phyloP scores from a whole-genome alignment of 2,888 invertebrate genomes.

The Noctua comes region DNA sequence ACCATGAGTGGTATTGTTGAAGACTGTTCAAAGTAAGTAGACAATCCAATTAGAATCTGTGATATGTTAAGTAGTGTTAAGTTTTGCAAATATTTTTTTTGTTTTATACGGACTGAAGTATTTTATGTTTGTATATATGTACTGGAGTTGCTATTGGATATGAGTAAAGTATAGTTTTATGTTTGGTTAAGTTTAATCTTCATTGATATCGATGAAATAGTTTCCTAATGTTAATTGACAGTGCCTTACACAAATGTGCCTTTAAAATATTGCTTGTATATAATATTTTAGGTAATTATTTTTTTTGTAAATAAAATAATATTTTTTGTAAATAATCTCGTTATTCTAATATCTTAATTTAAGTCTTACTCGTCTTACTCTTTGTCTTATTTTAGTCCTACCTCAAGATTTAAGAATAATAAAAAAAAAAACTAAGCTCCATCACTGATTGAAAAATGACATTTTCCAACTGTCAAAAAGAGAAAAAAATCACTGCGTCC shows the following conservation, averaged over 20 bases:
- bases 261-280: neutral
- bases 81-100: neutral
- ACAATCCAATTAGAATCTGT: conserved; percentile 43
- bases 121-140: neutral
- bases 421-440: conserved; percentile 24
- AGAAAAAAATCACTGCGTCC: conserved; percentile 66
- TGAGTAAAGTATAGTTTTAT: neutral
- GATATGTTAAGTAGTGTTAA: neutral
- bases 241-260: neutral
- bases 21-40: neutral
- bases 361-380: too few relatives aligned
- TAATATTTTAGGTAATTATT: neutral
- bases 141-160: neutral
- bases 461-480: conserved; percentile 60
- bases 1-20: neutral
- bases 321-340: neutral
- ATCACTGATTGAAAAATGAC: conserved; percentile 41
- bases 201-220: neutral
- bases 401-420: conserved; percentile 5
- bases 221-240: neutral
- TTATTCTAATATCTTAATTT: neutral
- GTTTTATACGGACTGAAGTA: neutral
- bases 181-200: neutral
- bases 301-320: neutral
- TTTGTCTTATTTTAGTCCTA: neutral